These are phyloP conservation scores for Medauroidea extradentata DNA, from an alignment of 1,140 invertebrate species.

Conservation along the genomic window DNA sequence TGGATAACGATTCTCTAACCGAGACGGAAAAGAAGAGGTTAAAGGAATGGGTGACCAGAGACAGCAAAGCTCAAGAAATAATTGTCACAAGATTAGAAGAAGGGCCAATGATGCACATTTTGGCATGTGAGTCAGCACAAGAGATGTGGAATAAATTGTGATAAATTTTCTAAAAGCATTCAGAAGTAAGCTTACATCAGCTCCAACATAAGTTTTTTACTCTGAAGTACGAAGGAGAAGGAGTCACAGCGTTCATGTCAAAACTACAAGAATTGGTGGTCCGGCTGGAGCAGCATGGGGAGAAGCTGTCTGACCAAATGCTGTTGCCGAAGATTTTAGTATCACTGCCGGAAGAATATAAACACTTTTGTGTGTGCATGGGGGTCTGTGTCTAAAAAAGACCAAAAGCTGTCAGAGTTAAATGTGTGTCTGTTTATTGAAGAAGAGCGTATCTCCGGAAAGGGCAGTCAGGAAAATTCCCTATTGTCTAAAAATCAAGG, in stretches of 20 bases:
- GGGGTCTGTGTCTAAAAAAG: constrained; percentile 26
- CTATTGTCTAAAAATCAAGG: no score
- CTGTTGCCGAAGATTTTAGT: constrained; percentile 36
- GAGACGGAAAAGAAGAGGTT: no score
- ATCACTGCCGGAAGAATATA: constrained; percentile 27
- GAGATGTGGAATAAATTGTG: constrained; percentile 36
- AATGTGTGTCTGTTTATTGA: constrained; percentile 28
- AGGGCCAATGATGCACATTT: no score
- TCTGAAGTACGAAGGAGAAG: constrained; percentile 17
- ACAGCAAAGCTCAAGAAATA: no score
- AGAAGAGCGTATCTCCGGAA: constrained; percentile 14
- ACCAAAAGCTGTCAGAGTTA: constrained; percentile 29
- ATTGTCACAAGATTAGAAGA: no score
- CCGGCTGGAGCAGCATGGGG: constrained; percentile 26
- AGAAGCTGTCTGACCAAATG: constrained; percentile 29
- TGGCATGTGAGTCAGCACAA: constrained; percentile 28
- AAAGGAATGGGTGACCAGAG: no score
- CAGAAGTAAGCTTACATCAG: constrained; percentile 24
- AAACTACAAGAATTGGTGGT: constrained; percentile 32
- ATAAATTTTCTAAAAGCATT: constrained; percentile 33
- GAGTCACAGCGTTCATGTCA: constrained; percentile 30
- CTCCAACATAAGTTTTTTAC: constrained; percentile 34
- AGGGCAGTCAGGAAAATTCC: no score
- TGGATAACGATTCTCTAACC: no score
- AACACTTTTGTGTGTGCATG: constrained; percentile 39